These are phyloP conservation scores for Vanessa cardui DNA, from an alignment of 2,888 invertebrate species.

Conservation along the genomic window DNA sequence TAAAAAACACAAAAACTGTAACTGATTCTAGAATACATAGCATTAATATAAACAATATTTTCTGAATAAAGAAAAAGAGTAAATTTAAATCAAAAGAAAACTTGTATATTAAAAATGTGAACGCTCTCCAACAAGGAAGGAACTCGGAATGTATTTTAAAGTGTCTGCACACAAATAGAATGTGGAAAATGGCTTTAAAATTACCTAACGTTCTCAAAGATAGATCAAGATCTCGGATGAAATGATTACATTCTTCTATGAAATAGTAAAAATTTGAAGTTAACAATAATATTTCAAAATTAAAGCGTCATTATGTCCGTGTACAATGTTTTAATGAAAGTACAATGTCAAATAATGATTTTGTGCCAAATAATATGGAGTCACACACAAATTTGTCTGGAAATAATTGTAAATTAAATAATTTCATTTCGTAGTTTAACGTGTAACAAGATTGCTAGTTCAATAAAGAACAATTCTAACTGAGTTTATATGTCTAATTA, in stretches of 20 bases:
- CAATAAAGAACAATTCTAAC: no score
- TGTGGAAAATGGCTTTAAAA: constrained; percentile 29
- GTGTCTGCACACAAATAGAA: constrained; percentile 18
- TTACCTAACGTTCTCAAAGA: constrained; percentile 27
- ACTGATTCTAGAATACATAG: neutral
- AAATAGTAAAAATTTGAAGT: neutral
- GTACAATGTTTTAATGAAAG: no score
- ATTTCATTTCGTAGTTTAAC: no score
- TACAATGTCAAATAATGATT: no score
- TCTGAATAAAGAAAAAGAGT: neutral
- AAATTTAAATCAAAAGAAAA: constrained; percentile 22
- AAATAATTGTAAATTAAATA: no score
- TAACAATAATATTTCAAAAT: no score
- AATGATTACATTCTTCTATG: neutral
- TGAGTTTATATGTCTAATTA: no score
- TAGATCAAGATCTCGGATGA: constrained; percentile 15
- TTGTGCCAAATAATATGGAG: no score
- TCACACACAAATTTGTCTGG: no score
- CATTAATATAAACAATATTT: neutral
- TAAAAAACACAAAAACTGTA: no score
- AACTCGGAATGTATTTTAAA: constrained; percentile 32
- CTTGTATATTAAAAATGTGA: constrained; percentile 11
- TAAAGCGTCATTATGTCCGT: no score
- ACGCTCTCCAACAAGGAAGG: constrained; percentile 20
- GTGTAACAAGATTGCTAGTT: no score